A percentile compares a stretch with the other conserved stretches of the same genome.
phyloP scores from a whole-genome alignment of 2,888 invertebrate species.

The Tetrapedia diversipes region DNA sequence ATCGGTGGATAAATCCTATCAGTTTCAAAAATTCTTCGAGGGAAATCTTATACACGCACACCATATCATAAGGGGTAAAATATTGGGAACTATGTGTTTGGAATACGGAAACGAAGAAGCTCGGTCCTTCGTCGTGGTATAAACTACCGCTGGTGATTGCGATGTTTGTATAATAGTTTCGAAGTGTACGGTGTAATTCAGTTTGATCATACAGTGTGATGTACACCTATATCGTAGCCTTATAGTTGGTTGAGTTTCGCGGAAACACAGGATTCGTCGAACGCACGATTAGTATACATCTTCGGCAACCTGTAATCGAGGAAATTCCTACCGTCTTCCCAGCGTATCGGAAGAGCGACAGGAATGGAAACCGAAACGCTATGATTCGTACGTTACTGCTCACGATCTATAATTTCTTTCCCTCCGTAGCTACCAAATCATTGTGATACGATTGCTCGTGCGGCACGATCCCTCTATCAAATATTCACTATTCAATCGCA shows the following conservation, averaged over 20 bases:
- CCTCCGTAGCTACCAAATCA: not conserved
- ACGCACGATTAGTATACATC: constrained; percentile 1
- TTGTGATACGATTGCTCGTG: not conserved
- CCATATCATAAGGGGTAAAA: not conserved
- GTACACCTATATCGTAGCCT: too few species aligned
- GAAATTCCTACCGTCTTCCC: constrained; percentile 9
- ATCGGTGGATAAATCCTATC: too few species aligned
- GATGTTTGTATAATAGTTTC: not conserved
- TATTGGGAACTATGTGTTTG: not conserved
- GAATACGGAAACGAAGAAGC: not conserved
- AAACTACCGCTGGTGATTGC: not conserved
- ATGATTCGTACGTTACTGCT: not conserved
- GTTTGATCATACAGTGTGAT: not conserved
- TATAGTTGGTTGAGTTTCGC: not conserved
- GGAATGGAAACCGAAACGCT: constrained; percentile 1
- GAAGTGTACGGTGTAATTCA: not conserved
- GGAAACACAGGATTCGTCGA: not conserved
- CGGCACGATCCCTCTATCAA: constrained; percentile 29
- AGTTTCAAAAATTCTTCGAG: too few species aligned
- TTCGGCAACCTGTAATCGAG: constrained; percentile 8
- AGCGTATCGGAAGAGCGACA: not conserved
- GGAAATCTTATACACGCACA: not conserved
- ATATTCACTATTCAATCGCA: constrained; percentile 51
- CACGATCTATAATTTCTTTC: constrained; percentile 10
- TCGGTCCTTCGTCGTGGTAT: not conserved